Percentiles rank a stretch among this genome's conserved stretches.
Conservation (phyloP, 2,888 invertebrate species). For the Lysandra bellargus region DNA sequence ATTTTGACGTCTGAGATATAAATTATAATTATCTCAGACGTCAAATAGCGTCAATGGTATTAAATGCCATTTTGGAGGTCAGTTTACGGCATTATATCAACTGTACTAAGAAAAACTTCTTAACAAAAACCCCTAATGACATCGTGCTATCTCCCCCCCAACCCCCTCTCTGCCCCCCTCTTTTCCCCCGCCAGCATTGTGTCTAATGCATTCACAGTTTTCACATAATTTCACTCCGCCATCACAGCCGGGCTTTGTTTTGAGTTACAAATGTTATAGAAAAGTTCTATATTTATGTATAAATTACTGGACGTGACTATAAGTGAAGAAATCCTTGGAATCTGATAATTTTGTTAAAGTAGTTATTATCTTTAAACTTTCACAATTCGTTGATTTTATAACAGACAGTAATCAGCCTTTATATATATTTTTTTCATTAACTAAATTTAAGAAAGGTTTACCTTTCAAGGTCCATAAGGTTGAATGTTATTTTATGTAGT, state of each 20-base stretch:
- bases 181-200: background rate
- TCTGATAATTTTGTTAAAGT: no score
- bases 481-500: no score
- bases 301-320: background rate
- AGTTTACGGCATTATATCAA: background rate
- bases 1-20: background rate
- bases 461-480: no score
- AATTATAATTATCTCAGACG: no score
- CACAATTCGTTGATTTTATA: no score
- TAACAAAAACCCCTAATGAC: slow-evolving; percentile 20
- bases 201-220: slow-evolving; percentile 26
- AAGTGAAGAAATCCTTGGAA: no score
- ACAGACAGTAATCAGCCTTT: no score
- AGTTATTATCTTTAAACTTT: no score
- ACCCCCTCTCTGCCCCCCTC: background rate
- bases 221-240: slow-evolving; percentile 25
- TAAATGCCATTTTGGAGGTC: background rate
- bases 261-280: background rate
- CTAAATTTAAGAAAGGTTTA: no score
- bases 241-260: background rate
- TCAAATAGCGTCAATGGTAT: no score
- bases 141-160: background rate
- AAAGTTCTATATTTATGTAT: background rate
- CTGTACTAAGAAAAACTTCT: background rate
- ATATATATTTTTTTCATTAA: no score